Conservation (phyloP, 2,113 vertebrate genomes). For the Crocuta crocuta region DNA sequence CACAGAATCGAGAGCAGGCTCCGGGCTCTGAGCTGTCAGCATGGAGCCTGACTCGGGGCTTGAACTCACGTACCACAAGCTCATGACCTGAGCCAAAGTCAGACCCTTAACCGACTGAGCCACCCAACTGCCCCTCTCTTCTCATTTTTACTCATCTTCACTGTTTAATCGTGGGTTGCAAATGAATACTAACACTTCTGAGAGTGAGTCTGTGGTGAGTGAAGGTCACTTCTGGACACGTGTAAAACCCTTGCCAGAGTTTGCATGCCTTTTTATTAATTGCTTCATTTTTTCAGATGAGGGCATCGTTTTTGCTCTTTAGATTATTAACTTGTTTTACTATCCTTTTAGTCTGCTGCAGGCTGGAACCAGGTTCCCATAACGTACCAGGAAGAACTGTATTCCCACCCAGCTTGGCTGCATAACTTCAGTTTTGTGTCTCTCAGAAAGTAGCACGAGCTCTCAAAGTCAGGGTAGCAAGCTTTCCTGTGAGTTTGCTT, state of each 20-base stretch:
- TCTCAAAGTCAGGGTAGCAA: not conserved
- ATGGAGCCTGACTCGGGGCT: too few relatives aligned
- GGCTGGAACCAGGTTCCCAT: not conserved
- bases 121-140: not conserved
- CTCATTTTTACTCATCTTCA: not conserved
- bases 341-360: not conserved
- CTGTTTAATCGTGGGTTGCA: not conserved
- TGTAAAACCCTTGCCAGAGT: not conserved
- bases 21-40: too few relatives aligned
- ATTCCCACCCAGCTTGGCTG: not conserved
- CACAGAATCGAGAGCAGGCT: too few relatives aligned
- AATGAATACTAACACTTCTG: not conserved
- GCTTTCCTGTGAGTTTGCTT: not conserved
- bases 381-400: not conserved
- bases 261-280: not conserved
- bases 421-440: not conserved
- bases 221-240: not conserved
- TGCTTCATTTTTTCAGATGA: constrained; percentile 17
- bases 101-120: too few relatives aligned
- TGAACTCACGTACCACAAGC: too few relatives aligned
- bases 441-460: not conserved
- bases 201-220: not conserved
- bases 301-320: not conserved
- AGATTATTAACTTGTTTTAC: not conserved
- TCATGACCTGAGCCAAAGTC: too few relatives aligned